Evolutionary conservation across 2,797 vertebrate genomes (phyloP), one percentile per base, ranked within the genome.

Genomic region (Platalea minor): DNA sequence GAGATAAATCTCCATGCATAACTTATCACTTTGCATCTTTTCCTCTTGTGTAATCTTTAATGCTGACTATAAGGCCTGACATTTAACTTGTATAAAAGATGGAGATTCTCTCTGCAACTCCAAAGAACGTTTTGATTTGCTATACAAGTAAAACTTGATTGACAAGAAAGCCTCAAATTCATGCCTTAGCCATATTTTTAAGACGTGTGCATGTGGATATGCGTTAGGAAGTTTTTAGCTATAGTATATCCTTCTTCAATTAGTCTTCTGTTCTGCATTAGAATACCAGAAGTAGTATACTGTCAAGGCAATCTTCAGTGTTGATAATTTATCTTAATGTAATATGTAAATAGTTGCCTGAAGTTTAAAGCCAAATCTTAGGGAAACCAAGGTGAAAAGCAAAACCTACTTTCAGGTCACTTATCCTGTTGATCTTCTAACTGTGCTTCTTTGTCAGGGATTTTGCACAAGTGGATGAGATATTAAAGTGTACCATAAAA

Each of bases 1-100:
- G 85, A 96, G 88, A 97, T 96, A 90, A 97, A 96, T 95, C 95
- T 88, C 86, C 39, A 12, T 88, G 79, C 86, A 78, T 87, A 89
- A 83, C 92, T 83, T 95, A 89, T 86, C 94, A 60, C 94, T 97
- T 96, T 46, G 31, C 33, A 25, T 96, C 65, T 92, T 69, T 79
- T 85, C 59, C 41, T 94, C 48, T 46, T 60, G 45, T 88, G 37
- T 53, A 39, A 50, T 88, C 50, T 83, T 88, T 83, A 83, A 35
- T 65, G 43, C 57, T 89, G 72, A 43, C 68, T 93, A 0, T 61
- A 45, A 83, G 85, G 35, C 46, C 23, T 94, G 74, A 82, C 46
- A 61, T 89, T 76, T 76, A 72, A 63, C 37, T 76, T 78, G 19
- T 45, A 5, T 72, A 37, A 29, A 69, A 75, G n/a, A 65, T 60